These are phyloP conservation scores for Manis javanica DNA, from an alignment of 2,797 vertebrate species.

Conservation along the genomic window DNA sequence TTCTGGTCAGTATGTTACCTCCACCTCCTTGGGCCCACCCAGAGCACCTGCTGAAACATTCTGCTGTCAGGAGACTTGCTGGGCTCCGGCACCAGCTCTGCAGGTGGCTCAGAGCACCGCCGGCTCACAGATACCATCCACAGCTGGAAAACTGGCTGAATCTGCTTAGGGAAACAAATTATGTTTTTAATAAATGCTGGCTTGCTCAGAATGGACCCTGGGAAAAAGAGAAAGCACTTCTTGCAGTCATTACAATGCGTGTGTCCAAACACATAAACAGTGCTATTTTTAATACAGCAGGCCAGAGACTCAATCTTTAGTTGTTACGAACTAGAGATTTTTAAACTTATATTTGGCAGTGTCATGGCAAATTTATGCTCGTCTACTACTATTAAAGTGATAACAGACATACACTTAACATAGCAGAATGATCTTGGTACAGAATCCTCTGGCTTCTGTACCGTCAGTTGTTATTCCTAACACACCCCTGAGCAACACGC, in stretches of 20 bases:
- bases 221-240: neutral
- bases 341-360: neutral
- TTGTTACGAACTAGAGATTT: neutral
- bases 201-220: neutral
- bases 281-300: neutral
- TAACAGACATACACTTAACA: neutral
- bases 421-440: neutral
- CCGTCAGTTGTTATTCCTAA: neutral
- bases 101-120: conserved; percentile 40
- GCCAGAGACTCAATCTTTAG: neutral
- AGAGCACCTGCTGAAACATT: neutral
- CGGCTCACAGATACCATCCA: neutral
- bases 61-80: neutral
- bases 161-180: conserved; percentile 64
- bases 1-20: neutral
- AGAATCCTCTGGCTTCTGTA: neutral
- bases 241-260: neutral
- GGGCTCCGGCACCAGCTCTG: neutral
- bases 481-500: neutral
- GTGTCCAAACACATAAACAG: neutral
- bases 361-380: neutral
- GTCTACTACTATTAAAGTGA: neutral
- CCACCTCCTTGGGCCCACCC: neutral
- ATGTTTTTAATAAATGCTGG: neutral
- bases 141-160: conserved; percentile 71